phyloP scores from a whole-genome alignment of 2,113 vertebrate genomes.

The Eira barbara region DNA sequence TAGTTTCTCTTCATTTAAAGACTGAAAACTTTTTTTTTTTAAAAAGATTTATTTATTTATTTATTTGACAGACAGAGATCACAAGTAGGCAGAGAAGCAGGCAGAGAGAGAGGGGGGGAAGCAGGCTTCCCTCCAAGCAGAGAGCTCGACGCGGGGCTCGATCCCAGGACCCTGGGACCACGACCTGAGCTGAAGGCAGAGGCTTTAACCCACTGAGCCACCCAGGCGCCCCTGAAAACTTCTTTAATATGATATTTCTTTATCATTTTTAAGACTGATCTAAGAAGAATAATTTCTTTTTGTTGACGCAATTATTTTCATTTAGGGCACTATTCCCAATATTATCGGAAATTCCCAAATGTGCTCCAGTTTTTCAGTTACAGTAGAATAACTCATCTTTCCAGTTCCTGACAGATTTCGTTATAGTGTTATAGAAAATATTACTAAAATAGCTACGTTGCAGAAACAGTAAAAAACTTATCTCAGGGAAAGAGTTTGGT shows the following conservation, averaged over 20 bases:
- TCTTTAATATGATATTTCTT: background rate
- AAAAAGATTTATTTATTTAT: too few relatives aligned
- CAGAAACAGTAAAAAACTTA: background rate
- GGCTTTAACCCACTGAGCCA: too few relatives aligned
- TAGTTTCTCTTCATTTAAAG: background rate
- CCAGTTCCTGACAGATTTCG: background rate
- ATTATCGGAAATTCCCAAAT: background rate
- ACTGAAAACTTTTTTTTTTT: background rate
- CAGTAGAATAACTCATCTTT: background rate
- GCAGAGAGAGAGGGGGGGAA: too few relatives aligned
- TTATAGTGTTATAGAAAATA: background rate
- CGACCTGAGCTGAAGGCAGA: too few relatives aligned
- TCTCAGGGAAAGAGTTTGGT: background rate
- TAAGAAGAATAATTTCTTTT: background rate
- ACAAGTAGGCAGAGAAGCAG: too few relatives aligned
- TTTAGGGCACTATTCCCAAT: background rate
- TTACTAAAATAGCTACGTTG: background rate
- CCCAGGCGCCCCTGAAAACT: too few relatives aligned
- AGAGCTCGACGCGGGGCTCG: too few relatives aligned
- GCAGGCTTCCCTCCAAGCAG: too few relatives aligned
- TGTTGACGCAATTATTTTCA: constrained; percentile 12
- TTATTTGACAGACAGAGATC: too few relatives aligned
- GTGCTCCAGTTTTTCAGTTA: background rate
- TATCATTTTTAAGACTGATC: background rate
- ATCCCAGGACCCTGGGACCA: too few relatives aligned